Base-by-base conservation (phyloP, 2,797 vertebrate genomes). In the Pantherophis vulpinus region DNA sequence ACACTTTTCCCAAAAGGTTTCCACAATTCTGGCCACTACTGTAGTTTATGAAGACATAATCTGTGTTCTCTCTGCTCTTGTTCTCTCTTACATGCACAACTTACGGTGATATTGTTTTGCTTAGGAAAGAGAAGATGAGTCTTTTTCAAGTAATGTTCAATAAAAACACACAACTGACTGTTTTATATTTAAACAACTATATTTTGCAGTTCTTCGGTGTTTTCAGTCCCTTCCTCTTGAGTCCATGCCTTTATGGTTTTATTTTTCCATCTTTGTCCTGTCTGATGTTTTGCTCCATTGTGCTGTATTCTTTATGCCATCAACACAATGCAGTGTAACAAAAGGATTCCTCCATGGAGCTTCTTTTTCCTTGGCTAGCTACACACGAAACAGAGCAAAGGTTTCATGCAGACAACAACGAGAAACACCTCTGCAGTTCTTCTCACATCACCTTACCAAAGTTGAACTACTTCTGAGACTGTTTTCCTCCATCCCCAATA, bases 321-420 rank as follows among this genome's bases (percentile, higher is more conserved):
- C 87, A 95, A 94, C 25, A 91, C 95, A 94, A 18, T 89, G 94
- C 95, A 94, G 8, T 70, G 93, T 90, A 95, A 95, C 90, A 60
- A 94, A 90, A 94, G 91, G 55, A 93, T 94, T 95, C 93, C 74
- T 93, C 66, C 55, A 25, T 90, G 95, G 29, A 95, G 2, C 58
- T 42, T 16, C 60, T 95, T 94, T 94, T 94, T 54, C 91, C 61
- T 95, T 92, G 94, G 86, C 90, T 51, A 87, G 58, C 56, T 93
- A 92, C 90, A 93, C 27, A 89, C 25, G 91, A 32, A 95, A 91
- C 1, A 74, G 7, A 90, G 74, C 87, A 92, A 90, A 55, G 61
- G 91, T 91, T 90, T 58, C 93, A 59, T 93, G 90, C 29, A 2
- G 58, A 37, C 18, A 5, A 79, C 16, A 55, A 88, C 3, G 63